These are phyloP conservation scores for Hormiphora californensis DNA, from an alignment of 37 sponge, comb jelly and placozoan species.

Conservation along the genomic window DNA sequence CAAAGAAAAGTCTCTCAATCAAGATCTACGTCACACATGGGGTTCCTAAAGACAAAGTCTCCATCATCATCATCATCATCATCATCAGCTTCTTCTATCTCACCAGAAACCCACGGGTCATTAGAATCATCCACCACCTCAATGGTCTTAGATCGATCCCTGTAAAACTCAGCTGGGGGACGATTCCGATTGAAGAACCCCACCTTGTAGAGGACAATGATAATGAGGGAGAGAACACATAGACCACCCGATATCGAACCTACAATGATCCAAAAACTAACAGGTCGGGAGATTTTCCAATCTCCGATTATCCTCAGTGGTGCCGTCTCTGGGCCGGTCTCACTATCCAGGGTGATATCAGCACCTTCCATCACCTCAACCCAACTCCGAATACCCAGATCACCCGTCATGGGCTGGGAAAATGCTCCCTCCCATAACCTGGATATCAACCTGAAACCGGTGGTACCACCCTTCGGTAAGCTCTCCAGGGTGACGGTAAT, in stretches of 20 bases:
- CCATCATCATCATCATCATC: slow-evolving; percentile 28
- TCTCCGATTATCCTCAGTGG: background rate
- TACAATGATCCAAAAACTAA: slow-evolving; percentile 25
- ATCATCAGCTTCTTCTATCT: background rate
- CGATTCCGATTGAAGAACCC: slow-evolving; percentile 40
- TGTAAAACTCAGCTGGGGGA: slow-evolving; percentile 41
- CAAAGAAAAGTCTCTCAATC: too few species aligned
- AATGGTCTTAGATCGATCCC: background rate
- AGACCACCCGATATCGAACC: slow-evolving; percentile 27
- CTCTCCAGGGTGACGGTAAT: background rate
- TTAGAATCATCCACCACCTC: slow-evolving; percentile 17
- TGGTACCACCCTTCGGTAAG: background rate
- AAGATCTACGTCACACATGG: slow-evolving; percentile 39
- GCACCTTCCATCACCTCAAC: background rate
- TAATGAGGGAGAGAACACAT: background rate
- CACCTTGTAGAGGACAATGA: slow-evolving; percentile 20
- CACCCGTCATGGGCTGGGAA: background rate
- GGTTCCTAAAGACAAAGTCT: slow-evolving; percentile 44
- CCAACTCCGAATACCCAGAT: background rate
- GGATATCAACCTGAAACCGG: slow-evolving; percentile 7
- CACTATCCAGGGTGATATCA: background rate
- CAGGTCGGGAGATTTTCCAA: background rate
- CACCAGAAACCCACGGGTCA: background rate
- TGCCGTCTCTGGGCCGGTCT: background rate
- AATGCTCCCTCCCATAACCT: slow-evolving; percentile 30